Evolutionary conservation across 30 jellyfish, hydroid and myxozoan genomes (phyloP), one percentile per base, ranked within the genome.

Genomic region (Sanderia malayensis): DNA sequence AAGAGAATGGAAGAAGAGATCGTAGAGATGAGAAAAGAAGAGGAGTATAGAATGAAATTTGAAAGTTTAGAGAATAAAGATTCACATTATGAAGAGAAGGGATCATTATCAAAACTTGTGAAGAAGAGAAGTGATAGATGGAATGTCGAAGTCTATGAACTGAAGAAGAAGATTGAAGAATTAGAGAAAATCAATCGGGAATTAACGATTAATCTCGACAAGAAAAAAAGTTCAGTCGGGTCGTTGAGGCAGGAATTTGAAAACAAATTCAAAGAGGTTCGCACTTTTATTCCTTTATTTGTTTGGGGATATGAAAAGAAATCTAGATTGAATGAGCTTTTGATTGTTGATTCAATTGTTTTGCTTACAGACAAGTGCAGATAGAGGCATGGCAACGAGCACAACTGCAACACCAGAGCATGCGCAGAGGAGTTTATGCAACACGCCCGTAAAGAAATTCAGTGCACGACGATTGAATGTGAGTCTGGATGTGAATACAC

Each of bases 161-260:
- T 83, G 60, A 59, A 81, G 58, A 70, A 76, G 80, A 70, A 61
- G 59, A 71, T 88, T 44, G 81, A 59, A 10, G 93, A 81, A 15
- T 46, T 71, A 41, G 97, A 88, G 69, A 70, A 60, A 67, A 81
- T 61, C 57, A 78, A 81, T 68, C 52, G 84, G 44, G 97, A 81
- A 11, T 77, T 88, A 23, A 31, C 47, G 29, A 73, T 57, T 32
- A 61, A 71, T 31, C 69, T 66, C 13, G 95, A 83, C 21, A 83
- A 67, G 32, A 83, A 53, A 46, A 44, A 11, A 0, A 27, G 79
- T 13, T 61, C 81, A 18, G 95, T 83, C 17, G 86, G 61, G 60
- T 44, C 87, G 21, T 21, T 83, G 21, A 83, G 61, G 23, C 73
- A 83, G 33, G 79, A 75, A 7, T 73, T 27, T 49, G 95, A 80